Conservation (phyloP, 1,140 invertebrate genomes). For the Drosophila pseudoobscura region DNA sequence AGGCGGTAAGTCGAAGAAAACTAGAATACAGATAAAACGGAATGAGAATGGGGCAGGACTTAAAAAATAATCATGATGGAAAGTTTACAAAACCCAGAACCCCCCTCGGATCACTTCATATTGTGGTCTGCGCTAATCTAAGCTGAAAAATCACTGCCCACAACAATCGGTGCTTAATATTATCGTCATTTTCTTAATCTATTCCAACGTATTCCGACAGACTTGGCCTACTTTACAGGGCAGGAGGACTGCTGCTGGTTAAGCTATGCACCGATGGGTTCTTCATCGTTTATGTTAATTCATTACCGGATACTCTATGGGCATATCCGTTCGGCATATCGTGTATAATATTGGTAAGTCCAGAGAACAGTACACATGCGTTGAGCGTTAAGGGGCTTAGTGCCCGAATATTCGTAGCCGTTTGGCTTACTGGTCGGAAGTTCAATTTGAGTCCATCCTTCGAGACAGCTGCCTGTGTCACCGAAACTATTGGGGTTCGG, state of each 20-base stretch:
- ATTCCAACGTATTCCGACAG: constrained; percentile 72
- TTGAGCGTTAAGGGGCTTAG: constrained; percentile 31
- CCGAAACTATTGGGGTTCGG: constrained; percentile 54
- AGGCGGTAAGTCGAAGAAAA: constrained; percentile 63
- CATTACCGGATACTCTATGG: constrained; percentile 84
- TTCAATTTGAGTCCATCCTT: constrained; percentile 31
- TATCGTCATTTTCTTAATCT: constrained; percentile 6
- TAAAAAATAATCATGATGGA: constrained; percentile 4
- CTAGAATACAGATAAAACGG: not conserved
- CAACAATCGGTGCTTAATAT: constrained; percentile 20
- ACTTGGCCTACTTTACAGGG: constrained; percentile 85
- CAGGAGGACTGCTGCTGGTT: constrained; percentile 85
- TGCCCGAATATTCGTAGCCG: not conserved
- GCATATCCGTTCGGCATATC: constrained; percentile 86
- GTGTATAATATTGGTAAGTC: constrained; percentile 86
- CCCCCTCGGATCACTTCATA: too few species aligned
- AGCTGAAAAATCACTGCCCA: constrained; percentile 9
- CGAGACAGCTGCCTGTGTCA: not conserved
- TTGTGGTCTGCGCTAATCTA: constrained; percentile 27
- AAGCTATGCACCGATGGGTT: constrained; percentile 85
- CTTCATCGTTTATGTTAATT: constrained; percentile 87
- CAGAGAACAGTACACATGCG: constrained; percentile 6
- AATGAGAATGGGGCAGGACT: constrained; percentile 13
- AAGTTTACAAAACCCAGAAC: too few species aligned
- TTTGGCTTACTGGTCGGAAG: constrained; percentile 20